Evolutionary conservation across 1,140 invertebrate species (phyloP), one percentile per base, ranked within the genome.

Genomic region (Anoplophora glabripennis): DNA sequence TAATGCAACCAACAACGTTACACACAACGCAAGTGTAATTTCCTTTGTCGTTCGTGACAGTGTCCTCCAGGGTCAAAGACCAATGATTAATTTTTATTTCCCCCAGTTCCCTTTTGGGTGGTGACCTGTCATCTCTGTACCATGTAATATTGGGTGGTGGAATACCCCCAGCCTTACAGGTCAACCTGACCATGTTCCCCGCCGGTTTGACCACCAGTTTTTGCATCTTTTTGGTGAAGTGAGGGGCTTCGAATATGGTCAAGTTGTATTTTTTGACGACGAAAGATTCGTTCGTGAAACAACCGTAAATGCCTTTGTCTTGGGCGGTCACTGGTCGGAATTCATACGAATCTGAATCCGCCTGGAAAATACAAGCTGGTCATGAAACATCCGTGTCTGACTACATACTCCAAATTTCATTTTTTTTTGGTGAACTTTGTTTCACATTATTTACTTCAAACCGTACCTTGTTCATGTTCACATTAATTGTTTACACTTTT

Each of bases 11-110:
- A 14, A 87, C 70, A 7, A 77, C 69, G 71, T 96, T 96, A 77
- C 87, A 89, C 5, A 93, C 86, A 18, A 86, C 77, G 69, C 94
- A 96, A 0, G 88, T 93, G 71, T 96, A 96, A 65, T 90, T 88
- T 15, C 90, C 92, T 42, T 82, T 84, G 66, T 96, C 93, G 8
- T 84, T 78, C 1, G 85, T 84, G 0, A 89, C 84, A 5, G 90
- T 72, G 69, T 92, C 89, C 64, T 92, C 88, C 59, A 93, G 72
- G 5, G 77, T 79, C 10, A 93, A 76, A 0, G 81, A 80, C 86
- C 87, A 90, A 63, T 85, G 86, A n/a, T 74, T 76, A 9, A 56
- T 67, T 7, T 81, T 75, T 1, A 85, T 78, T 4, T 79, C 76
- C 8, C 86, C 88, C 33, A 88, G 73, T 28, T 78, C 76, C 11